Evolutionary conservation across 2,113 vertebrate genomes (phyloP).

Genomic region (Mormoops blainvillei): DNA sequence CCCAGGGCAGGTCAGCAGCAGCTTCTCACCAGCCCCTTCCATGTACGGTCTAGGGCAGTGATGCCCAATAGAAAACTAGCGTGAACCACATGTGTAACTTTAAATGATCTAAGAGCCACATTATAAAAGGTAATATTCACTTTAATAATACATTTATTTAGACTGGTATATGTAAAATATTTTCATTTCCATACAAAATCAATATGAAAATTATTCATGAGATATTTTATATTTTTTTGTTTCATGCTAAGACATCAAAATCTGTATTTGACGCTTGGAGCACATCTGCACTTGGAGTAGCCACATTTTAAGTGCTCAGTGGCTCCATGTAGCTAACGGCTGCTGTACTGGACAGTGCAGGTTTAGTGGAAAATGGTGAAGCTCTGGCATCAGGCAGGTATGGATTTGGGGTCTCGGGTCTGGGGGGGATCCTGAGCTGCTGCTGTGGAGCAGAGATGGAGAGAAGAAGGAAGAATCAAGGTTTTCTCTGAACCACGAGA

Average conservation of each 20-base stretch:
- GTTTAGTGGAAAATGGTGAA: not conserved
- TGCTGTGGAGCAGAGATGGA: not conserved
- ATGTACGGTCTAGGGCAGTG: too few species aligned
- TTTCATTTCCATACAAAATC: not conserved
- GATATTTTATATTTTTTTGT: not conserved
- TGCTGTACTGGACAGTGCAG: not conserved
- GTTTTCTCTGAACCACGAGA: not conserved
- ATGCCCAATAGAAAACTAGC: not conserved
- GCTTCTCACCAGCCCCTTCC: not conserved
- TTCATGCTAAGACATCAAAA: not conserved
- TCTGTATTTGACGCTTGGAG: not conserved
- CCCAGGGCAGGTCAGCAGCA: not conserved
- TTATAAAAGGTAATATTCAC: not conserved
- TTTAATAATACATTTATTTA: conserved; percentile 1
- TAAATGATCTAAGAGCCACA: not conserved
- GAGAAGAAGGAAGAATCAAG: not conserved
- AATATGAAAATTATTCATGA: not conserved
- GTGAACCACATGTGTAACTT: not conserved
- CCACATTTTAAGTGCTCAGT: not conserved
- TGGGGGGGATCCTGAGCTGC: not conserved
- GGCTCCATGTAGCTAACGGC: not conserved
- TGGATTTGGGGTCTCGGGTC: not conserved
- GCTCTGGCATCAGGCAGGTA: not conserved
- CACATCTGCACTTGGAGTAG: not conserved
- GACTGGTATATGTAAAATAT: not conserved